phyloP scores from a whole-genome alignment of 2,113 vertebrate genomes.

The Entelurus aequoreus region DNA sequence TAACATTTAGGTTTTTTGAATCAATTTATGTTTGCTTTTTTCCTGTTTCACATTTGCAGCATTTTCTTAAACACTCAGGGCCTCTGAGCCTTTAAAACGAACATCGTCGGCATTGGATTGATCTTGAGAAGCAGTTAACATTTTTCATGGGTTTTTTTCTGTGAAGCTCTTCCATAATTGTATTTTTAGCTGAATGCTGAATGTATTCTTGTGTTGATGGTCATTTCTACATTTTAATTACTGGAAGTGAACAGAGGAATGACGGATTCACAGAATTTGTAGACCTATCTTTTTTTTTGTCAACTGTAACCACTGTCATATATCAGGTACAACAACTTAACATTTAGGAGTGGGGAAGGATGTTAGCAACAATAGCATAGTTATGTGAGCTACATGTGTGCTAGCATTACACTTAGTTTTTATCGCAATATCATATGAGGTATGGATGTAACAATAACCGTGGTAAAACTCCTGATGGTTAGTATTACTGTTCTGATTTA shows the following conservation, averaged over 20 bases:
- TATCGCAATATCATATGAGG: too few species aligned
- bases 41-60: slow-evolving; percentile 1
- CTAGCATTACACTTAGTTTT: too few species aligned
- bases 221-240: slow-evolving; percentile 7
- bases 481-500: too few species aligned
- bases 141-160: slow-evolving; percentile 6
- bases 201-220: slow-evolving; percentile 1
- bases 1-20: too few species aligned
- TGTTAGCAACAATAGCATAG: too few species aligned
- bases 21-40: not conserved
- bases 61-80: slow-evolving; percentile 1
- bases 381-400: too few species aligned
- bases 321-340: too few species aligned
- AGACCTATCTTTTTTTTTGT: slow-evolving; percentile 5
- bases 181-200: slow-evolving; percentile 10
- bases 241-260: not conserved
- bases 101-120: slow-evolving; percentile 7
- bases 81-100: slow-evolving; percentile 8
- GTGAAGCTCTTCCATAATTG: slow-evolving; percentile 12
- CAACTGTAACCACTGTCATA: too few species aligned
- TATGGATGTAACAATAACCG: too few species aligned
- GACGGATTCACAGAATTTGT: slow-evolving; percentile 6
- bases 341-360: too few species aligned
- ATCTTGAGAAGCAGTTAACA: slow-evolving; percentile 20
- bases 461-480: too few species aligned